Evolutionary conservation across 2,888 invertebrate genomes (phyloP).

Genomic region (Salpingus planirostris): DNA sequence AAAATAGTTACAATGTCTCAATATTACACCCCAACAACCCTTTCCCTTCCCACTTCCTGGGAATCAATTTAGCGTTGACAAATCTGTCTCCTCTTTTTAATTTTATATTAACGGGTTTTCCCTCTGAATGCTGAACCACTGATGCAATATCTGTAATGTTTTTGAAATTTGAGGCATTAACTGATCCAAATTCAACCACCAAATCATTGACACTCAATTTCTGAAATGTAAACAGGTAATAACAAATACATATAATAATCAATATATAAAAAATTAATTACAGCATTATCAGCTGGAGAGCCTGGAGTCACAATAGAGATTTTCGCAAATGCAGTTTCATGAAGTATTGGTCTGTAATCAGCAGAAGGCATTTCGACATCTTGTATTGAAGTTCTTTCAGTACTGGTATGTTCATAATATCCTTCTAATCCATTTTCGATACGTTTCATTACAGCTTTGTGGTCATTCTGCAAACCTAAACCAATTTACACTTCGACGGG

Average conservation of each 20-base stretch:
- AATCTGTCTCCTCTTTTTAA: constrained; percentile 46
- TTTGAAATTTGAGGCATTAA: constrained; percentile 61
- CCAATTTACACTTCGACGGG: too few relatives aligned
- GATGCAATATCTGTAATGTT: constrained; percentile 58
- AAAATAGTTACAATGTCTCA: too few relatives aligned
- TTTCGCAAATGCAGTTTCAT: constrained; percentile 52
- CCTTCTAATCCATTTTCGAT: constrained; percentile 71
- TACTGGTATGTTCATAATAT: constrained; percentile 30
- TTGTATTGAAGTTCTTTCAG: constrained; percentile 6
- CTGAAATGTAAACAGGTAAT: too few relatives aligned
- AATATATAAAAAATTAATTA: too few relatives aligned
- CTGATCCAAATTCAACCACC: constrained; percentile 68
- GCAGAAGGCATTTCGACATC: constrained; percentile 18
- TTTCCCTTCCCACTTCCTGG: constrained; percentile 68
- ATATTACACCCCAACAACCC: constrained; percentile 71
- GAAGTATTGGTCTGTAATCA: not conserved
- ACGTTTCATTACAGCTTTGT: constrained; percentile 70
- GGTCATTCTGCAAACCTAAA: constrained; percentile 80
- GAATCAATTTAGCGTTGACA: constrained; percentile 53
- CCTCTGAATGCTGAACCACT: constrained; percentile 55
- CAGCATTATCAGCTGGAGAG: constrained; percentile 87
- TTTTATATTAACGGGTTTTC: constrained; percentile 45
- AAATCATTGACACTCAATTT: constrained; percentile 62
- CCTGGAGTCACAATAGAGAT: constrained; percentile 64
- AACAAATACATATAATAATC: too few relatives aligned